These are phyloP conservation scores for Rugalucina vietnamica DNA, from an alignment of 2,888 invertebrate species.

Conservation along the genomic window DNA sequence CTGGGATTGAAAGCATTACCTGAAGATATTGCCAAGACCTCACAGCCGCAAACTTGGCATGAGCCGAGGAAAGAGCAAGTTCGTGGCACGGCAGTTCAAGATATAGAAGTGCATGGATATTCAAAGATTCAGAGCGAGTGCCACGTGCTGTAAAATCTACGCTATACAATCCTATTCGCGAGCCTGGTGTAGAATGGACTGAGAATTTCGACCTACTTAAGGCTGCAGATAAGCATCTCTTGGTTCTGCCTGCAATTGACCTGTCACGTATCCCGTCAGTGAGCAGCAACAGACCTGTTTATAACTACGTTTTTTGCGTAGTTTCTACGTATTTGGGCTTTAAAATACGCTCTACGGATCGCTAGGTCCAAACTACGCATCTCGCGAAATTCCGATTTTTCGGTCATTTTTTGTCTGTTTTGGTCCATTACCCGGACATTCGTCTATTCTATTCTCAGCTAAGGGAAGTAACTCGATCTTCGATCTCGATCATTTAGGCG, in stretches of 20 bases:
- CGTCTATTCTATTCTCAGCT: not conserved
- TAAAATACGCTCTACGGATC: no score
- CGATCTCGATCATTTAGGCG: no score
- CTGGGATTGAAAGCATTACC: not conserved
- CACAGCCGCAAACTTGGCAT: not conserved
- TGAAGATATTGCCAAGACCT: not conserved
- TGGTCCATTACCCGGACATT: no score
- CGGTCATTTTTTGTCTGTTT: no score
- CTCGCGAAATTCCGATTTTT: not conserved
- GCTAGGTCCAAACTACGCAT: no score
- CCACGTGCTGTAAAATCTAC: not conserved
- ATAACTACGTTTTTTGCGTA: not conserved
- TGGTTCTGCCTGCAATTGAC: not conserved
- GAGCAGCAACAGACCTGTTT: not conserved
- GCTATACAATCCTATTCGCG: constrained; percentile 1
- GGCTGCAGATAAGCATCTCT: not conserved
- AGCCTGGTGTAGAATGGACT: not conserved
- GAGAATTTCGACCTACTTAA: not conserved
- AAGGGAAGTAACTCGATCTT: not conserved
- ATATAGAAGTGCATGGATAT: constrained; percentile 10
- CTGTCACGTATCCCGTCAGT: not conserved
- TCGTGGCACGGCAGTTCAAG: not conserved
- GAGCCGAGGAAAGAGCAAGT: not conserved
- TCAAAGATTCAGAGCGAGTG: not conserved
- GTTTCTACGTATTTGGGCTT: not conserved